phyloP scores from a whole-genome alignment of 2,888 invertebrate species.

The Tubulanus polymorphus region DNA sequence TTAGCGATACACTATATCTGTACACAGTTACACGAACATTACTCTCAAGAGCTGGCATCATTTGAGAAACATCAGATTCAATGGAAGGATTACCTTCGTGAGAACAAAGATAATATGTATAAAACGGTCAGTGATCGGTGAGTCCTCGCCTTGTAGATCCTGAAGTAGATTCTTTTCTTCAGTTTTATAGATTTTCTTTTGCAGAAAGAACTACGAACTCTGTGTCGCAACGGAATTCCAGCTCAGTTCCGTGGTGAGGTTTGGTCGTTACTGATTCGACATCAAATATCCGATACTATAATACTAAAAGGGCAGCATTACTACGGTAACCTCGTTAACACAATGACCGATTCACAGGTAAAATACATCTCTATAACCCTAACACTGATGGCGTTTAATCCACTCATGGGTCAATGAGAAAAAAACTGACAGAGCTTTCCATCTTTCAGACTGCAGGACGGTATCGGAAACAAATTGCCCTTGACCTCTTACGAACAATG shows the following conservation, averaged over 20 bases:
- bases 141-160: no score
- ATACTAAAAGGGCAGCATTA: conserved; percentile 55
- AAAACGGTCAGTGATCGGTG: conserved; percentile 21
- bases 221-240: conserved; percentile 57
- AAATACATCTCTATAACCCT: no score
- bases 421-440: no score
- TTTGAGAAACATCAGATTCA: conserved; percentile 48
- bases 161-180: no score
- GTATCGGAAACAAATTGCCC: conserved; percentile 57
- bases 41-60: conserved; percentile 44
- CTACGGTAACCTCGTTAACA: conserved; percentile 54
- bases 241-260: conserved; percentile 52
- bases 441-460: conserved; percentile 50
- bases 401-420: no score
- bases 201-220: conserved; percentile 51
- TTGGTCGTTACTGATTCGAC: conserved; percentile 54
- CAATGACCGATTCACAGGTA: conserved; percentile 54
- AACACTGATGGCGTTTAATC: no score
- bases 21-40: conserved; percentile 55
- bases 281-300: conserved; percentile 51
- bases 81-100: conserved; percentile 51
- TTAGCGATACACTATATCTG: conserved; percentile 57
- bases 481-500: conserved; percentile 59
- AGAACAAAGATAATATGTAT: conserved; percentile 24
- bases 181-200: no score